Percentiles rank a stretch among this genome's conserved stretches.
Evolutionary conservation across 2,888 invertebrate genomes (phyloP).

Genomic region (Candidula unifasciata): DNA sequence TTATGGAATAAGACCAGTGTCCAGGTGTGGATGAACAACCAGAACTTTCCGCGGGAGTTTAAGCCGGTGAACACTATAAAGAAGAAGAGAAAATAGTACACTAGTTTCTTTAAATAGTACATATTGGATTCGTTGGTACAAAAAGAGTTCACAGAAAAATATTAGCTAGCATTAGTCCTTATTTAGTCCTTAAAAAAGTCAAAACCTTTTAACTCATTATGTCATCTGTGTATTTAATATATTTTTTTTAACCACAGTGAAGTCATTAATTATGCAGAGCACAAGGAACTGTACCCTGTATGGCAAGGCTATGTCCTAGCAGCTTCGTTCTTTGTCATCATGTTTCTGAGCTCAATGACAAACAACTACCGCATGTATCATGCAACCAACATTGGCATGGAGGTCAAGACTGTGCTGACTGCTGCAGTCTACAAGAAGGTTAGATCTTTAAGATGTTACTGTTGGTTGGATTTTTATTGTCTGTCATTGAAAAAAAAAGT

Average conservation of each 20-base stretch:
- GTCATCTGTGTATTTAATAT: too few relatives aligned
- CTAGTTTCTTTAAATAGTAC: too few relatives aligned
- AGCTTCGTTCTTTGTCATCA: slow-evolving; percentile 65
- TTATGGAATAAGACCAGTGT: too few relatives aligned
- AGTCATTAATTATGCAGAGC: slow-evolving; percentile 38
- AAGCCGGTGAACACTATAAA: too few relatives aligned
- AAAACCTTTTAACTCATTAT: not conserved
- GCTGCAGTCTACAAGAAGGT: slow-evolving; percentile 52
- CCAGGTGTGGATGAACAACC: too few relatives aligned
- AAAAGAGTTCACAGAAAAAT: too few relatives aligned
- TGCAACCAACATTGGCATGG: slow-evolving; percentile 43
- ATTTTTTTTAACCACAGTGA: not conserved
- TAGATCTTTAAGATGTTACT: not conserved
- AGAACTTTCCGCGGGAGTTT: too few relatives aligned
- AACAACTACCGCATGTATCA: slow-evolving; percentile 44
- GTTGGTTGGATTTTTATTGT: not conserved
- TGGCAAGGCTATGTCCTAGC: slow-evolving; percentile 82
- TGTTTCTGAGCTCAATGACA: slow-evolving; percentile 44
- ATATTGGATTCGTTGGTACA: too few relatives aligned
- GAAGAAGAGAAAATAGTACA: too few relatives aligned
- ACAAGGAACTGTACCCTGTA: slow-evolving; percentile 27
- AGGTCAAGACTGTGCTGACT: slow-evolving; percentile 40
- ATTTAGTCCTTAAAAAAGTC: too few relatives aligned
- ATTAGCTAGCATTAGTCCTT: too few relatives aligned
- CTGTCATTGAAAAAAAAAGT: too few relatives aligned